Percentiles rank a stretch among this genome's conserved stretches.
Conservation (phyloP, 2,113 vertebrate genomes). For the Caranx ignobilis region DNA sequence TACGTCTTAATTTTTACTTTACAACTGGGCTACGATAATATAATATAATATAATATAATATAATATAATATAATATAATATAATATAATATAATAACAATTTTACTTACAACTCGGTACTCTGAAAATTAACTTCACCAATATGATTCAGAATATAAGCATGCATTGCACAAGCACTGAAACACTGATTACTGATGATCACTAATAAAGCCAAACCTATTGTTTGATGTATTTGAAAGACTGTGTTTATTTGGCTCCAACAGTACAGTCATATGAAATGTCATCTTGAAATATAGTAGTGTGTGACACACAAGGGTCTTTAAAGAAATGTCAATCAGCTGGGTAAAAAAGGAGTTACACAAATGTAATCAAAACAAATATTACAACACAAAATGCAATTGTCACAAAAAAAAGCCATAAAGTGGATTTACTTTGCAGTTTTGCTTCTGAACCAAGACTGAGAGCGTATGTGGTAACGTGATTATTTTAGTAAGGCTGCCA, state of each 20-base stretch:
- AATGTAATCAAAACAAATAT: constrained; percentile 45
- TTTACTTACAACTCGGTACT: too few relatives aligned
- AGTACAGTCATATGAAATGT: constrained; percentile 79
- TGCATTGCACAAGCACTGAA: background rate
- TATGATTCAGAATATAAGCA: background rate
- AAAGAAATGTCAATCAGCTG: constrained; percentile 71
- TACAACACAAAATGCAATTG: constrained; percentile 23
- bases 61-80: too few relatives aligned
- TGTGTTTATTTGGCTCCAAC: constrained; percentile 86
- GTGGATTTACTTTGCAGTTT: background rate
- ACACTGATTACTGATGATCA: background rate
- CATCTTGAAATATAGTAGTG: constrained; percentile 63
- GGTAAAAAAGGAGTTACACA: constrained; percentile 59
- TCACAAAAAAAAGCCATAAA: constrained; percentile 25
- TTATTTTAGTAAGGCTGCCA: constrained; percentile 35
- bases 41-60: too few relatives aligned
- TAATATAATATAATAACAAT: too few relatives aligned
- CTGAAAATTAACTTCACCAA: too few relatives aligned
- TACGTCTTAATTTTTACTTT: too few relatives aligned
- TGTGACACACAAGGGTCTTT: constrained; percentile 65
- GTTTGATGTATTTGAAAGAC: constrained; percentile 70
- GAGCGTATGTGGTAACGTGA: constrained; percentile 10
- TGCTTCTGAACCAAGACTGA: constrained; percentile 9
- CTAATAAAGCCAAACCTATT: background rate
- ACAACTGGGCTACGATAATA: too few relatives aligned